A percentile compares a stretch with the other conserved stretches of the same genome.
phyloP scores from a whole-genome alignment of 2,113 vertebrate genomes.

The Trematocara unimaculatum region DNA sequence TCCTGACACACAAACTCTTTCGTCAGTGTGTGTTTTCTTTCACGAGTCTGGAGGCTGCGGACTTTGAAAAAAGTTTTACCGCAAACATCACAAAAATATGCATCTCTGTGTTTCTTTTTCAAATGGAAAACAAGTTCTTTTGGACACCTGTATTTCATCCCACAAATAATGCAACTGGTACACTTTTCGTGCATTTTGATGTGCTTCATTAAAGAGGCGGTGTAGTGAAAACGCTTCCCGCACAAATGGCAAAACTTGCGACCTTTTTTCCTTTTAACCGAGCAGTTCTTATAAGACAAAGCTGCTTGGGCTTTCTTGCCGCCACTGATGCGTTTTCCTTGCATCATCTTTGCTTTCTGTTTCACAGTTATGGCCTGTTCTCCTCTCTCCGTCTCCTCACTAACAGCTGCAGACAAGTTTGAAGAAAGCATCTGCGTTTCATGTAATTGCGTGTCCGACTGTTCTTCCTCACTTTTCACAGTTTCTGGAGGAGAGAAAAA shows the following conservation, averaged over 20 bases:
- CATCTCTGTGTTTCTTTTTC: neutral
- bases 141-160: neutral
- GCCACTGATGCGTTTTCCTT: neutral
- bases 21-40: neutral
- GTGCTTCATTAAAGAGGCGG: slow-evolving; percentile 27
- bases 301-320: fast-evolving
- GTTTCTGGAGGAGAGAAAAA: neutral
- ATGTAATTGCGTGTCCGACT: neutral
- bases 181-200: slow-evolving; percentile 8
- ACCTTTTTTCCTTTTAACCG: neutral
- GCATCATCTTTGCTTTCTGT: neutral
- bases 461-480: neutral
- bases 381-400: neutral
- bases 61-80: neutral
- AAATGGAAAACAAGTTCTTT: neutral
- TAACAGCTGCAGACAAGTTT: neutral
- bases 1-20: slow-evolving; percentile 22
- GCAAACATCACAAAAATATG: neutral
- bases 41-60: neutral
- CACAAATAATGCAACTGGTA: neutral
- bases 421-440: neutral
- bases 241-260: slow-evolving; percentile 30
- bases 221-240: slow-evolving; percentile 24
- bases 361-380: neutral
- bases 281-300: neutral